Percentiles rank a stretch among this genome's conserved stretches.
These are phyloP conservation scores for Micromussa lordhowensis DNA, from an alignment of 92 coral and sea anemone species.

Conservation along the genomic window DNA sequence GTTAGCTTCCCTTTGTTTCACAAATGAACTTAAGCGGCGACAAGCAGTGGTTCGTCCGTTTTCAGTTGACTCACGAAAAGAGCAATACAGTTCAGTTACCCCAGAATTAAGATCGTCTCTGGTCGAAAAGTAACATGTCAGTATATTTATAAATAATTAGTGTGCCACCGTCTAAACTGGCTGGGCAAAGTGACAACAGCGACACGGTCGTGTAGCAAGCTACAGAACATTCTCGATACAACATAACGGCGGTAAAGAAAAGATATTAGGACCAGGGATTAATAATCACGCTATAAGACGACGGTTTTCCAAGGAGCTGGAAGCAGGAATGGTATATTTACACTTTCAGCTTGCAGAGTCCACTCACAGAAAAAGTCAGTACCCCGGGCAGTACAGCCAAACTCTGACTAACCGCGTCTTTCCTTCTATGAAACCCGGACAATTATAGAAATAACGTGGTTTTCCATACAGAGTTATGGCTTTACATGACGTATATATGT, in stretches of 20 bases:
- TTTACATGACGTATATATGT: no score
- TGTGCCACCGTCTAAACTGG: background rate
- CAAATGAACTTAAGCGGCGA: background rate
- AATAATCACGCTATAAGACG: background rate
- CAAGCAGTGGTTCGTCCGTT: background rate
- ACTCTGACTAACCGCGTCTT: background rate
- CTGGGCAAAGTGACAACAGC: background rate
- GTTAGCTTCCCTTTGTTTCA: background rate
- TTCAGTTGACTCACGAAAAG: background rate
- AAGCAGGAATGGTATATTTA: background rate
- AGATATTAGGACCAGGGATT: background rate
- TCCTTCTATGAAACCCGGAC: background rate
- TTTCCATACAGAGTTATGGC: no score
- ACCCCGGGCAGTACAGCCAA: background rate
- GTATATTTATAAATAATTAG: background rate
- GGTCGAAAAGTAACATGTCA: background rate
- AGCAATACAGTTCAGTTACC: background rate
- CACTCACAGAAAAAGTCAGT: background rate
- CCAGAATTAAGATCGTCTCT: background rate
- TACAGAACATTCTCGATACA: background rate
- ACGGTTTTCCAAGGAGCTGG: background rate
- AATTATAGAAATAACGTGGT: background rate
- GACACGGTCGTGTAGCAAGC: background rate
- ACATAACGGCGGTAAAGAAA: background rate
- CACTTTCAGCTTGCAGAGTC: background rate